A percentile compares a stretch with the other conserved stretches of the same genome.
phyloP scores from a whole-genome alignment of 2,797 vertebrate genomes.

The Leptodactylus fallax region DNA sequence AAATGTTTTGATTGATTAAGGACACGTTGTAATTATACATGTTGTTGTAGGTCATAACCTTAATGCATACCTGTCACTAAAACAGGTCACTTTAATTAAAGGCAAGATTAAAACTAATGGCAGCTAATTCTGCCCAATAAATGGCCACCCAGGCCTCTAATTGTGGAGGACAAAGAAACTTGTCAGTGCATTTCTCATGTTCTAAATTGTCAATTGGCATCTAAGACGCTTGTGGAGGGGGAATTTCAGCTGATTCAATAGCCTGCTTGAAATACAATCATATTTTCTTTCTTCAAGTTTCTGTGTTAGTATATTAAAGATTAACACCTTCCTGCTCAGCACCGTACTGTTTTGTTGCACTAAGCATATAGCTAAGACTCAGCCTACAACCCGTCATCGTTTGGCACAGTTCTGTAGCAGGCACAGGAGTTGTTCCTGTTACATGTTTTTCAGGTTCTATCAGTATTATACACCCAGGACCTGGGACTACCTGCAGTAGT shows the following conservation, averaged over 20 bases:
- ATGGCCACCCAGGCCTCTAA: conserved; percentile 7
- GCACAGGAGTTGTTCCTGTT: no score
- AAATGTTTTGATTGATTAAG: conserved; percentile 31
- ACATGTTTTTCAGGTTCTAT: no score
- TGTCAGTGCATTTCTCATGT: not conserved
- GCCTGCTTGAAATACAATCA: no score
- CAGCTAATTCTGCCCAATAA: conserved; percentile 9
- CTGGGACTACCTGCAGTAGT: no score
- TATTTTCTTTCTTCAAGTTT: no score
- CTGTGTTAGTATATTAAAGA: not conserved
- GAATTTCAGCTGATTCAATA: no score
- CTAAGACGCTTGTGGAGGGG: not conserved
- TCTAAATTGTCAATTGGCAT: conserved; percentile 1
- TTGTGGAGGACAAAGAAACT: conserved; percentile 2
- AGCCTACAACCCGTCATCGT: no score
- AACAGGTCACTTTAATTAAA: conserved; percentile 20
- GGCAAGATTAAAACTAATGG: conserved; percentile 16
- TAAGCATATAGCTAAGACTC: no score
- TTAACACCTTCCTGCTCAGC: no score
- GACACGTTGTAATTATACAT: not conserved
- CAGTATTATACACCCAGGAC: no score
- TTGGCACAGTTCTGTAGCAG: no score
- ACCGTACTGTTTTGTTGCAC: no score
- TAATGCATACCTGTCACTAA: conserved; percentile 16
- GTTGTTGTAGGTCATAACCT: conserved; percentile 22